Percentiles rank a stretch among this genome's conserved stretches.
Evolutionary conservation across 2,888 invertebrate species (phyloP).

Genomic region (Bellardia pandia): DNA sequence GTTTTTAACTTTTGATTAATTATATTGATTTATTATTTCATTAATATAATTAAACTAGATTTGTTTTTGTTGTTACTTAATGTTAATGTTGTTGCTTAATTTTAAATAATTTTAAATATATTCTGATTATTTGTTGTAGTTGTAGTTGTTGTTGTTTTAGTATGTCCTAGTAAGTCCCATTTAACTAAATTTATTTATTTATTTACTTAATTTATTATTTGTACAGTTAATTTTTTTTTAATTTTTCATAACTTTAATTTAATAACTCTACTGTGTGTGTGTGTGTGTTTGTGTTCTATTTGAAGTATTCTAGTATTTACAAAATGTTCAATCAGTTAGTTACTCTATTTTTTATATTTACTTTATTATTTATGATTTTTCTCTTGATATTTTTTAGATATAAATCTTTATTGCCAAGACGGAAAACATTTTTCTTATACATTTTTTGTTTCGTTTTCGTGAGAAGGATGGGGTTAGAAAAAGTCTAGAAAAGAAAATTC

Average conservation of each 20-base stretch:
- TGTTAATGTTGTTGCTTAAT: constrained; percentile 11
- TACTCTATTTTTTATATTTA: constrained; percentile 7
- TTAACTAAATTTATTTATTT: constrained; percentile 37
- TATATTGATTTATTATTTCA: constrained; percentile 32
- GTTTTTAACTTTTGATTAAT: constrained; percentile 72
- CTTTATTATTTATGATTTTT: background rate
- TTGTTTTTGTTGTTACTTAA: constrained; percentile 10
- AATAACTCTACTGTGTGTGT: constrained; percentile 13
- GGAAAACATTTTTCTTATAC: constrained; percentile 1
- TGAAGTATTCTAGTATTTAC: constrained; percentile 26
- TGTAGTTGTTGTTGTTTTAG: constrained; percentile 3
- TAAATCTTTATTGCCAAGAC: background rate
- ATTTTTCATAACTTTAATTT: constrained; percentile 21
- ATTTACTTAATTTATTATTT: constrained; percentile 2
- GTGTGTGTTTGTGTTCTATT: constrained; percentile 4
- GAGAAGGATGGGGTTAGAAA: background rate
- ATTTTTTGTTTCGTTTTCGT: background rate
- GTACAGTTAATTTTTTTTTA: constrained; percentile 18
- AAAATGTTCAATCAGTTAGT: constrained; percentile 18
- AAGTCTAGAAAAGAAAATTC: constrained; percentile 50
- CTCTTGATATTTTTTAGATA: constrained; percentile 1
- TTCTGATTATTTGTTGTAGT: constrained; percentile 25
- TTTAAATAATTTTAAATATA: constrained; percentile 26
- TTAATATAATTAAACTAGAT: background rate
- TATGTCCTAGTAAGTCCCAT: constrained; percentile 42